Evolutionary conservation across 1,140 invertebrate species (phyloP).

Genomic region (Cydia fagiglandana): DNA sequence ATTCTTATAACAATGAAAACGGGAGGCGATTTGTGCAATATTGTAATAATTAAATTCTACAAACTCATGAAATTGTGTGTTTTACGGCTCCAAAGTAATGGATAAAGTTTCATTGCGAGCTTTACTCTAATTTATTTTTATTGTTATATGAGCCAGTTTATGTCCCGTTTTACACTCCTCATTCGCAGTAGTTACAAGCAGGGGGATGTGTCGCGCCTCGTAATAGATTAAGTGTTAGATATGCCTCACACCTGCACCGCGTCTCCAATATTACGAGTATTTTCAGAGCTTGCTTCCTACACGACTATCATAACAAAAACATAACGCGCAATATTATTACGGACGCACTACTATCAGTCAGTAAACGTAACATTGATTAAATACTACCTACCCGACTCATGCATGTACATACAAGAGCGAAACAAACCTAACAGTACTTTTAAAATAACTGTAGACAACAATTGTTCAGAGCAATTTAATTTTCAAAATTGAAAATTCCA

Average conservation of each 20-base stretch:
- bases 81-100: constrained; percentile 62
- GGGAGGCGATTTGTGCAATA: constrained; percentile 48
- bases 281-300: background rate
- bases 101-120: constrained; percentile 70
- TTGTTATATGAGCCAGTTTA: constrained; percentile 71
- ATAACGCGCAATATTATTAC: background rate
- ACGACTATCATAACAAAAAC: background rate
- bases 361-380: background rate
- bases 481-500: constrained; percentile 72
- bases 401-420: background rate
- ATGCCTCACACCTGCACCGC: background rate
- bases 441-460: constrained; percentile 37
- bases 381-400: background rate
- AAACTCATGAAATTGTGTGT: constrained; percentile 63
- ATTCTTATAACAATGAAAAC: background rate
- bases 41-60: constrained; percentile 71
- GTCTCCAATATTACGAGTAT: background rate
- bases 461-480: constrained; percentile 66
- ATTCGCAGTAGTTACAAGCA: constrained; percentile 53
- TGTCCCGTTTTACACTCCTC: constrained; percentile 59
- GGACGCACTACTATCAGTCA: too few species aligned
- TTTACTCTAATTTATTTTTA: constrained; percentile 77
- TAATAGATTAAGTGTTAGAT: constrained; percentile 22
- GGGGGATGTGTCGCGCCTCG: constrained; percentile 37
- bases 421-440: background rate